Base-by-base conservation (phyloP, 2,888 invertebrate genomes). In the Stenurella melanura region DNA sequence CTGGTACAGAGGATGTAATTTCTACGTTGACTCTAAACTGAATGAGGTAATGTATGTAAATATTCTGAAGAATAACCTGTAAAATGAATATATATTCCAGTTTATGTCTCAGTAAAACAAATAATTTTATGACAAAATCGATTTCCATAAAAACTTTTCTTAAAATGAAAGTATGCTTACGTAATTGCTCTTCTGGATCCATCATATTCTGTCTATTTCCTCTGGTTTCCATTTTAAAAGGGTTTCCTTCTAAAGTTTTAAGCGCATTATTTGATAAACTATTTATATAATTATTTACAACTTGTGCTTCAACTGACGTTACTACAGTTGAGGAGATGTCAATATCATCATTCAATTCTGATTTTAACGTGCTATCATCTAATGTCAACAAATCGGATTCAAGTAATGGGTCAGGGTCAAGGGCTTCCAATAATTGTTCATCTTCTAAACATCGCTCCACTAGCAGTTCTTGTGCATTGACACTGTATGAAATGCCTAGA, bases 391-490 rank as follows among this genome's bases (percentile, higher is more conserved):
- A 82, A 75, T 89, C 88, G 0, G 87, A 83, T 67, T 87, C 85
- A 30, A 87, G 74, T n/a, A 87, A 73, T n/a, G 87, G 86, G 77
- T 86, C 85, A 10, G 88, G 84, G 11, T 86, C 85, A 71, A 88
- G 77, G 30, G 86, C 82, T 78, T 87, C 86, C 61, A 88, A 83
- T 71, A 89, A 83, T 67, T 87, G 86, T 75, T 89, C 86, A 67
- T 89, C 88, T 78, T 89, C 87, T 6, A 89, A 81, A 80, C 88
- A 88, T 34, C 85, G 83, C 73, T 88, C 88, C 5, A 89, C 89
- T 64, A 89, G 80, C 74, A 89, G 85, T 74, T 87, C 86, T 76
- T 87, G 87, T 18, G 86, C 83, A 68, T 85, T 84, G 7, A 87
- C 86, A 76, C 85, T 87, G 71, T 87, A 87, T 0, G 86, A 86